Evolutionary conservation across 2,888 invertebrate genomes (phyloP), one percentile per base, ranked within the genome.

Genomic region (Ethmia dodecea): DNA sequence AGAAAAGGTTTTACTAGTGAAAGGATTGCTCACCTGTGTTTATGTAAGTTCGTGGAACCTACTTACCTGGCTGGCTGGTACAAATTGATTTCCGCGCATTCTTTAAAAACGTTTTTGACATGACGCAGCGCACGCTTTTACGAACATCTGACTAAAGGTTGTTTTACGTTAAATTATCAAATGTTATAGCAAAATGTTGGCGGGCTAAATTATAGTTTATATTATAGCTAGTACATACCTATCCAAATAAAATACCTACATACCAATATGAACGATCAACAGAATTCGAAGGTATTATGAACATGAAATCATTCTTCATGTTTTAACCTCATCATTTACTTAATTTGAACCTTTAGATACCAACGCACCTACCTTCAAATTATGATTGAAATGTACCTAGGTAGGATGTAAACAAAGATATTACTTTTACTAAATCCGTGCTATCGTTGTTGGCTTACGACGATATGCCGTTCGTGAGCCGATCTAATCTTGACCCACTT

Each of bases 31-130:
- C 37, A 48, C 44, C 40, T 51, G 51, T 58, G 61, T 68, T 68
- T 68, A 72, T 62, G 76, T 76, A 76, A 76, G 76, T 76, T 61
- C 48, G 55, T 59, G 60, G 58, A 65, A 63, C 46, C 39, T 44
- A 44, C 43, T 34, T 37, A 13, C 36, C 13, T 27, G 4, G 35
- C 22, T 24, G 29, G 28, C 11, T 37, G 38, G 34, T 35, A 34
- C 30, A 35, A 47, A 52, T 49, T 41, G 33, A 41, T 52, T 47
- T 43, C 40, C 32, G 31, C 16, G 31, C 38, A 40, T 42, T 33
- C 31, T 35, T 16, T 8, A 9, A n/a, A n/a, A n/a, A 28, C 5
- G 16, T 11, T 24, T 24, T 28, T 5, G 22, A 10, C 5, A 13
- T 24, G 13, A 20, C 31, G 5, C 14, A 24, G 10, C 22, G 12